Evolutionary conservation across 1,140 invertebrate genomes (phyloP).

Genomic region (Stegodyphus dumicola): DNA sequence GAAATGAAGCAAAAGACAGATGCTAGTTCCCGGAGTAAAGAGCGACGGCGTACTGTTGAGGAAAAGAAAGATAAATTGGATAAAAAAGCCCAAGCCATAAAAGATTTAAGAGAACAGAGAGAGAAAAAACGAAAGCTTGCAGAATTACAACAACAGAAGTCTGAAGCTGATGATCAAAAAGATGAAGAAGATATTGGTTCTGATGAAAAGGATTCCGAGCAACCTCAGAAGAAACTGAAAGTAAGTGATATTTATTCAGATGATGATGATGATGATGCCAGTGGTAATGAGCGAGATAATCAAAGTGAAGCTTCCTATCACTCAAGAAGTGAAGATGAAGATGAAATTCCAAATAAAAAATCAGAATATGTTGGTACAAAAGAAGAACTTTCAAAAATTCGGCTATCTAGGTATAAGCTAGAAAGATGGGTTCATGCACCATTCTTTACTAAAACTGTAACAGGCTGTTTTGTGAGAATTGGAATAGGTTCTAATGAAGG

Average conservation of each 20-base stretch:
- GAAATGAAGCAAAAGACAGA: slow-evolving; percentile 67
- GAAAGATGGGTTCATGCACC: slow-evolving; percentile 96
- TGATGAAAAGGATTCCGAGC: slow-evolving; percentile 66
- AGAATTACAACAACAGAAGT: slow-evolving; percentile 67
- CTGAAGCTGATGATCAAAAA: slow-evolving; percentile 70
- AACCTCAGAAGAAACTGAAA: slow-evolving; percentile 78
- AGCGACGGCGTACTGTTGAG: slow-evolving; percentile 92
- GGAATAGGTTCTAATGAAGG: slow-evolving; percentile 94
- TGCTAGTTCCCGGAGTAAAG: slow-evolving; percentile 84
- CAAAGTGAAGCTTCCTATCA: slow-evolving; percentile 63
- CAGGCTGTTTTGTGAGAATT: slow-evolving; percentile 95
- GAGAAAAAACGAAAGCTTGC: slow-evolving; percentile 79
- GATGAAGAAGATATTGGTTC: slow-evolving; percentile 72
- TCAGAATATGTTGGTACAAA: slow-evolving; percentile 75
- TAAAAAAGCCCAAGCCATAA: slow-evolving; percentile 92
- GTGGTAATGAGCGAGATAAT: slow-evolving; percentile 62
- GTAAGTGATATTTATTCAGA: slow-evolving; percentile 96
- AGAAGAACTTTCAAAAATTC: slow-evolving; percentile 88
- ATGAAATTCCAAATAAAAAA: slow-evolving; percentile 53
- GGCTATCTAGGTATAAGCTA: slow-evolving; percentile 91
- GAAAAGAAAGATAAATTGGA: slow-evolving; percentile 83
- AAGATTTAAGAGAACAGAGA: slow-evolving; percentile 85
- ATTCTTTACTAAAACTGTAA: slow-evolving; percentile 89
- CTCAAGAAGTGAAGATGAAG: slow-evolving; percentile 62
- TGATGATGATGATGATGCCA: slow-evolving; percentile 75